Percentiles rank a stretch among this genome's conserved stretches.
Evolutionary conservation across 2,113 vertebrate genomes (phyloP).

Genomic region (Rhinoderma darwinii): DNA sequence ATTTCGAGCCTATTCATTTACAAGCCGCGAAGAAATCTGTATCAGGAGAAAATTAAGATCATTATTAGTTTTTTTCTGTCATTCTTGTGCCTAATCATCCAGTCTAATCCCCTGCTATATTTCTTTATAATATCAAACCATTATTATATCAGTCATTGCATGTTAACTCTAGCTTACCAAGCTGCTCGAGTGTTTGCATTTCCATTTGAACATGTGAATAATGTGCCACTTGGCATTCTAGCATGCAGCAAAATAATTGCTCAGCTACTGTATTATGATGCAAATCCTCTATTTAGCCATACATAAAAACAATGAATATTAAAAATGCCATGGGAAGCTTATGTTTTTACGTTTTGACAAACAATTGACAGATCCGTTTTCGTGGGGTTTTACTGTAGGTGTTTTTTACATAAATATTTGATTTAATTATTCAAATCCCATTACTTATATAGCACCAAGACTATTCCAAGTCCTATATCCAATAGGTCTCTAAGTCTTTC

Average conservation of each 20-base stretch:
- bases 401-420: no score
- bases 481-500: no score
- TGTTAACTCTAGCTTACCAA: constrained; percentile 38
- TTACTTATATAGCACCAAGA: no score
- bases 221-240: not conserved
- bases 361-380: no score
- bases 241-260: not conserved
- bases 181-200: not conserved
- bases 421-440: no score
- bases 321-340: no score
- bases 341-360: no score
- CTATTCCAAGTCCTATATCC: no score
- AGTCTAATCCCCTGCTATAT: constrained; percentile 49
- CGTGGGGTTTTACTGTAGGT: no score
- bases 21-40: constrained; percentile 22
- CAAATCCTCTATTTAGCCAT: not conserved
- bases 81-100: constrained; percentile 52
- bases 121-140: constrained; percentile 44
- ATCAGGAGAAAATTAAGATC: constrained; percentile 49
- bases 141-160: constrained; percentile 39
- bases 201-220: not conserved
- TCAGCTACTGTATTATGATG: not conserved
- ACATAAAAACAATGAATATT: not conserved
- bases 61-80: constrained; percentile 55
- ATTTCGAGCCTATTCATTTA: constrained; percentile 38